Conservation (phyloP, 92 coral and sea anemone genomes). For the Epizoanthus ramosus region DNA sequence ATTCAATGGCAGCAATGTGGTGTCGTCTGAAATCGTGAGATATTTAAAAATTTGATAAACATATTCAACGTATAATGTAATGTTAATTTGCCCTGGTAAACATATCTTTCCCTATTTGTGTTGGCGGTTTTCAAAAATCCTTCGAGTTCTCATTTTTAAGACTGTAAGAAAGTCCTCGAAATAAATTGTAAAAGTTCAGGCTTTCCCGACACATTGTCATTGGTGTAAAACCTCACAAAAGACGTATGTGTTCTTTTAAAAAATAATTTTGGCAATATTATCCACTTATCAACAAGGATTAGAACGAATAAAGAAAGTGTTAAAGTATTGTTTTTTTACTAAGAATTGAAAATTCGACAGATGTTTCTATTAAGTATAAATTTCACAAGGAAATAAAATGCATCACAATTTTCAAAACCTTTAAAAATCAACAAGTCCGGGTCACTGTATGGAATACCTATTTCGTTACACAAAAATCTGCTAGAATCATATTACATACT, state of each 20-base stretch:
- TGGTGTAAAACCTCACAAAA: not conserved
- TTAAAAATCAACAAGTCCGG: too few species aligned
- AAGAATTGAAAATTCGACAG: too few species aligned
- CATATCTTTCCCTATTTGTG: not conserved
- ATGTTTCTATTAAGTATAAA: too few species aligned
- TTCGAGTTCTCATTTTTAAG: not conserved
- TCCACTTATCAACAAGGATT: not conserved
- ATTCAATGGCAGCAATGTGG: not conserved
- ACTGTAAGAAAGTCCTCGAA: too few species aligned
- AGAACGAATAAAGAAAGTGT: not conserved
- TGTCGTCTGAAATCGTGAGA: not conserved
- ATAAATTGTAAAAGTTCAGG: not conserved
- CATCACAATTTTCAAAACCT: too few species aligned
- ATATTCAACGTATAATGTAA: not conserved
- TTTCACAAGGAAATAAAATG: too few species aligned
- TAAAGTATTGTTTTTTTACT: not conserved
- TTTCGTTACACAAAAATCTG: too few species aligned
- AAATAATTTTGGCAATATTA: not conserved
- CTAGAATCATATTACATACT: too few species aligned
- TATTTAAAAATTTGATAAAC: not conserved
- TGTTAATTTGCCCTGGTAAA: not conserved
- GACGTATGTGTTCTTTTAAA: not conserved
- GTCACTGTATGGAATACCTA: too few species aligned
- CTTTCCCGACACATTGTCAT: not conserved
- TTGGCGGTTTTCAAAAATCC: not conserved